Conservation (phyloP, 2,113 vertebrate genomes). For the Oceanites oceanicus region DNA sequence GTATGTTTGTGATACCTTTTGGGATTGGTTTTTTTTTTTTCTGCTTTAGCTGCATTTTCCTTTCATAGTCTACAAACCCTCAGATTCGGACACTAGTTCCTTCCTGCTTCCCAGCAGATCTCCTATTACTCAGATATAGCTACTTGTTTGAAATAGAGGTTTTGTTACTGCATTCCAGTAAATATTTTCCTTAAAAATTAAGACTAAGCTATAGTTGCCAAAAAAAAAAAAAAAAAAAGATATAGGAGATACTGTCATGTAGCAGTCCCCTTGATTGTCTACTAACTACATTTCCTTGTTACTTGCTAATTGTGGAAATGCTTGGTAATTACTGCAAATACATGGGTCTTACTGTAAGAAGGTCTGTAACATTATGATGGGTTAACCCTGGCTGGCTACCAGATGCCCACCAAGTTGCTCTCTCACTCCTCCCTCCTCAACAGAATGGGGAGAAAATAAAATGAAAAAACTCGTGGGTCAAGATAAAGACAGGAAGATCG, state of each 20-base stretch:
- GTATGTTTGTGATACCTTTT: background rate
- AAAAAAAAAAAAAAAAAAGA: background rate
- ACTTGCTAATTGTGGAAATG: background rate
- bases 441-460: background rate
- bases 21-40: background rate
- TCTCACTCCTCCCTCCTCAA: background rate
- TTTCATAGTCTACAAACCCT: background rate
- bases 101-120: background rate
- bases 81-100: background rate
- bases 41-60: background rate
- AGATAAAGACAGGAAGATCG: background rate
- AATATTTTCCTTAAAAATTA: background rate
- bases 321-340: background rate
- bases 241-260: background rate
- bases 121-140: background rate
- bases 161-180: background rate
- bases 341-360: background rate
- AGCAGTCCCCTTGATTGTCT: background rate
- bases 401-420: background rate
- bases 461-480: background rate
- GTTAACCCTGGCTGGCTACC: background rate
- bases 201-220: background rate
- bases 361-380: background rate
- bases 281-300: background rate
- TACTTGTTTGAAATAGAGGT: background rate